Evolutionary conservation across 1,140 invertebrate species (phyloP), one percentile per base, ranked within the genome.

Genomic region (Heliconius eleuchia): DNA sequence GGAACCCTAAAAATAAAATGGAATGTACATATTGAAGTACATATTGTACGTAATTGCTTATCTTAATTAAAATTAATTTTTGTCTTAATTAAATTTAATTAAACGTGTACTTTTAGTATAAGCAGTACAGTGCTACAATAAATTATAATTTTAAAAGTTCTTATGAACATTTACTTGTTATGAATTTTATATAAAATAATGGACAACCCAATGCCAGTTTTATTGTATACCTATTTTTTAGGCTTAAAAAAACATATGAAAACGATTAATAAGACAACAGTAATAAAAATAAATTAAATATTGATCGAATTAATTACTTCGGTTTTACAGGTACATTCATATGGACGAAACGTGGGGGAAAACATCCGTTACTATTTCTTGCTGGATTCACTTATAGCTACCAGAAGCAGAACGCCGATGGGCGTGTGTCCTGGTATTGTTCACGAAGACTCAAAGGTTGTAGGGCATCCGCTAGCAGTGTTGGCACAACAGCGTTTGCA

Each of bases 401-500:
- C 66, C 92, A 94, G 79, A 94, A 94, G 77, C 82, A 84, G 60
- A 94, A 94, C 76, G 92, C 88, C 11, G 88, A 93, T 80, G 92
- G 92, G 13, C 84, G 91, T 27, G 79, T 93, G 34, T 91, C 91
- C 16, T 94, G 92, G 92, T 94, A 94, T 78, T 94, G 92, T 75
- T 94, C 92, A 1, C 79, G 92, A 55, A 89, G 92, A 73, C 78
- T 93, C 60, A 91, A 90, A 71, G 92, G 92, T 2, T 94, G 92
- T 80, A 88, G 87, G 34, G 89, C 92, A 0, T 88, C 92, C 0
- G 92, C 92, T 0, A 89, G 91, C 42, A 93, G 90, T 66, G 82
- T 91, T n/a, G 92, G 91, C 4, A 83, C 83, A 16, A 82, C 66
- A 70, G 87, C 86, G 2, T 84, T 82, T 71, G 73, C 88, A 0